Evolutionary conservation across 2,113 vertebrate genomes (phyloP), one percentile per base, ranked within the genome.

Genomic region (Burhinus bistriatus): DNA sequence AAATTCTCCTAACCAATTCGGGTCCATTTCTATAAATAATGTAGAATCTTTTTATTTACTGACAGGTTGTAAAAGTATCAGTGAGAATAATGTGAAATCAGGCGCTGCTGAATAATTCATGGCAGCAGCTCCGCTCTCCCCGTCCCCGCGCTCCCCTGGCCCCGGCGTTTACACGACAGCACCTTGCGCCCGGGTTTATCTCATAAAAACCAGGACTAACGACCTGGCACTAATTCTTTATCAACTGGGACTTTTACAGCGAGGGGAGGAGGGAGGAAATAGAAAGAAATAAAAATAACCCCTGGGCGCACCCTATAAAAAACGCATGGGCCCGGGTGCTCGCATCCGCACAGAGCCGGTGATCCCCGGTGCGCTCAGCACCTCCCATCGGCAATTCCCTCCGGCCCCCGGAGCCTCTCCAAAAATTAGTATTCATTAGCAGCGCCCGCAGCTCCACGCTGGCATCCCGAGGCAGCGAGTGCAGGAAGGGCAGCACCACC

Each of bases 61-160:
- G 98, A 98, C 98, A 98, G 98, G 98, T 98, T 98, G 98, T 98
- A 98, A 98, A 98, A 98, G 98, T 98, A 98, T 98, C 98, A 93
- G 96, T 91, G 97, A 98, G 98, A 98, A 98, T 97, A 97, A 98
- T 97, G 98, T 88, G 97, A 98, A 98, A 97, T 98, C 98, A 97
- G 98, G 97, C 78, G 47, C 89, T 89, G 61, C 95, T 98, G 97
- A 98, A 98, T 98, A 98, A 98, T 98, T 95, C 96, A 98, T 96
- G 86, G 75, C 44, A 11, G 49, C 57, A 5, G 75, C 75, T 96
- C 89, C 0, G 9, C 89, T 49, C 92, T 75, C 95, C 92, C 89
- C 15, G 5, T 87, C 94, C 91, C 85, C 1, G 73, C 49, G 13
- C 84, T 87, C 91, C 93, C 91, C 91, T 76, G 69, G 73, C 61